A percentile compares a stretch with the other conserved stretches of the same genome.
Conservation (phyloP, 1,140 invertebrate species). For the Druon quercuslanigerum region DNA sequence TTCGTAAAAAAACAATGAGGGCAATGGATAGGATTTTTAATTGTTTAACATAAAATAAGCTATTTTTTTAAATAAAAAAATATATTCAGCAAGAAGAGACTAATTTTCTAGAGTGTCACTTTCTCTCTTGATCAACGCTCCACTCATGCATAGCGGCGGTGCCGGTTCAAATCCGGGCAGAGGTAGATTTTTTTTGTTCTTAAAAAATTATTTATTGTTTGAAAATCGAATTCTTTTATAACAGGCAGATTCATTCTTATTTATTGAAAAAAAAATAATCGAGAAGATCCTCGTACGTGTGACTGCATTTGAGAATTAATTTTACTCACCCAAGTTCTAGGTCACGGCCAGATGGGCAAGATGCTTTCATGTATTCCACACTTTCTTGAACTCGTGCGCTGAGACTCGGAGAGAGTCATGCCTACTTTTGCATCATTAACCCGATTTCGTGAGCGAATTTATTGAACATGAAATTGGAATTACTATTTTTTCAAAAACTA, state of each 20-base stretch:
- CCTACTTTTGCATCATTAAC: slow-evolving; percentile 53
- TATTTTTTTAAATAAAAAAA: neutral
- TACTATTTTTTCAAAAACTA: neutral
- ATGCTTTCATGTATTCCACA: slow-evolving; percentile 15
- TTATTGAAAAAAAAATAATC: neutral
- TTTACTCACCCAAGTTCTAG: slow-evolving; percentile 41
- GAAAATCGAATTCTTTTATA: no score
- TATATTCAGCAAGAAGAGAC: no score
- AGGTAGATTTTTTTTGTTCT: no score
- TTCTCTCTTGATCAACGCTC: no score
- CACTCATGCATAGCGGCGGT: no score
- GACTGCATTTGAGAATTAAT: slow-evolving; percentile 19
- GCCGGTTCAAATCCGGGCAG: no score
- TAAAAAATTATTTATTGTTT: no score
- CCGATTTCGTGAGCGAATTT: slow-evolving; percentile 41
- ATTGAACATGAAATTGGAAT: slow-evolving; percentile 21
- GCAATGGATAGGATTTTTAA: neutral
- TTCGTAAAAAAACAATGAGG: neutral
- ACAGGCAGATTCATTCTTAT: neutral
- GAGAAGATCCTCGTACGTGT: neutral
- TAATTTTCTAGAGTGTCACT: no score
- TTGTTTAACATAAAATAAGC: neutral
- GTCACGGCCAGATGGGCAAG: slow-evolving; percentile 35
- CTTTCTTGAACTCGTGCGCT: slow-evolving; percentile 42
- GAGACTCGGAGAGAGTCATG: slow-evolving; percentile 39